Evolutionary conservation across 2,113 vertebrate genomes (phyloP).

Genomic region (Nanorana parkeri): DNA sequence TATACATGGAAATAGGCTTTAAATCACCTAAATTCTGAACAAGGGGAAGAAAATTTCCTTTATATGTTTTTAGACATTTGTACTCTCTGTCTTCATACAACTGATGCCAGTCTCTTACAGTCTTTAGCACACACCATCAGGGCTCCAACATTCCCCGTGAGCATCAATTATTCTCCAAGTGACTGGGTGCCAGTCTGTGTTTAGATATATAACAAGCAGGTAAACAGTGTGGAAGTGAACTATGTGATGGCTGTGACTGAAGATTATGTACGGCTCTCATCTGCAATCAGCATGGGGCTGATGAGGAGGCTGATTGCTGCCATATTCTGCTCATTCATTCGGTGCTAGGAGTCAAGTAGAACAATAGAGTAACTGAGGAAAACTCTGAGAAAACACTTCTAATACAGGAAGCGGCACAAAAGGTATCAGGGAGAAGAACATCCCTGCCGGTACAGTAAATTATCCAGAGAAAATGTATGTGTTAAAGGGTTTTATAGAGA

Average conservation of each 20-base stretch:
- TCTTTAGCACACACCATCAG: background rate
- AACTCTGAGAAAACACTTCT: no score
- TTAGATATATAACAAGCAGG: conserved; percentile 34
- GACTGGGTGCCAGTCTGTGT: conserved; percentile 20
- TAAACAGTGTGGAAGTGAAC: conserved; percentile 1
- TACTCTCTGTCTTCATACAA: background rate
- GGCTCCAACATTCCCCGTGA: background rate
- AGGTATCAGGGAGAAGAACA: no score
- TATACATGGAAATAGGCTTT: no score
- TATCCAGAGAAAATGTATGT: no score
- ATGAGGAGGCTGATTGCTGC: conserved; percentile 3
- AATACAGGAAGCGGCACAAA: no score
- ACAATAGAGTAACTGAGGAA: no score
- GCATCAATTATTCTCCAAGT: conserved; percentile 19
- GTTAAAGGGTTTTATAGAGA: no score
- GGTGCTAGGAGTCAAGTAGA: no score
- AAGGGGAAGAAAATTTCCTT: no score
- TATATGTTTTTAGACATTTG: no score
- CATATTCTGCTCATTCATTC: background rate
- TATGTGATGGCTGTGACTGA: conserved; percentile 5
- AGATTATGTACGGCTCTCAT: background rate
- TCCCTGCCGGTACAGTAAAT: no score
- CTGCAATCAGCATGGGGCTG: background rate
- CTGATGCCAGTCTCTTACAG: background rate
- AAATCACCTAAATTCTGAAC: no score